Evolutionary conservation across 2,888 invertebrate genomes (phyloP).

Genomic region (Galeruca laticollis): DNA sequence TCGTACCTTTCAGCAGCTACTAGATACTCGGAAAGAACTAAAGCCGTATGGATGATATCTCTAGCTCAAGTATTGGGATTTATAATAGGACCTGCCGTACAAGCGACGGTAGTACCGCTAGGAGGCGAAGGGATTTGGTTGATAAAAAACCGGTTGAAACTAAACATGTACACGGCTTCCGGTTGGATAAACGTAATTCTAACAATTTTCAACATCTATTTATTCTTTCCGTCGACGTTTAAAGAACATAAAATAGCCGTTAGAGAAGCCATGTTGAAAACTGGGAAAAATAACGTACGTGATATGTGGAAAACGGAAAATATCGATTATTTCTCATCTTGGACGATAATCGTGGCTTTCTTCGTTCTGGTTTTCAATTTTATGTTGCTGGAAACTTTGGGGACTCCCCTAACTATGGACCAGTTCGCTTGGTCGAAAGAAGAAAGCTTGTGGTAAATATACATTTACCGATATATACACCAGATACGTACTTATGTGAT

Average conservation of each 20-base stretch:
- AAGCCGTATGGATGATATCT: conserved; percentile 86
- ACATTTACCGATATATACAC: background rate
- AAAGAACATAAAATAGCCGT: conserved; percentile 83
- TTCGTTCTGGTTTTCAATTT: conserved; percentile 90
- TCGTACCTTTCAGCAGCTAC: conserved; percentile 89
- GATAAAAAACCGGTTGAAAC: conserved; percentile 70
- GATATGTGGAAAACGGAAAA: conserved; percentile 79
- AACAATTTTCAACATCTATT: conserved; percentile 77
- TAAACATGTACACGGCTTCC: conserved; percentile 87
- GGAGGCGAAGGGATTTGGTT: conserved; percentile 75
- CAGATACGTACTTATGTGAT: background rate
- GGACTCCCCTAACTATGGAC: conserved; percentile 88
- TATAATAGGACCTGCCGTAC: conserved; percentile 86
- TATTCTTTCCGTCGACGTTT: conserved; percentile 82
- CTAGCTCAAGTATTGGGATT: conserved; percentile 89
- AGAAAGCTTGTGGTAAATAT: conserved; percentile 73
- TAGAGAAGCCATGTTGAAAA: conserved; percentile 81
- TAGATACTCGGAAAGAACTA: conserved; percentile 81
- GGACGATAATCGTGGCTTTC: conserved; percentile 84
- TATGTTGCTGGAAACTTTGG: conserved; percentile 88
- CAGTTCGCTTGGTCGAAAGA: conserved; percentile 88
- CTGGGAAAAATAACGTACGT: conserved; percentile 79
- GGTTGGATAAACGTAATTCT: conserved; percentile 88
- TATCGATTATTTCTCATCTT: conserved; percentile 81
- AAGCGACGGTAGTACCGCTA: conserved; percentile 83